Base-by-base conservation (phyloP, 2,113 vertebrate species). In the Poeciliopsis retropinna region DNA sequence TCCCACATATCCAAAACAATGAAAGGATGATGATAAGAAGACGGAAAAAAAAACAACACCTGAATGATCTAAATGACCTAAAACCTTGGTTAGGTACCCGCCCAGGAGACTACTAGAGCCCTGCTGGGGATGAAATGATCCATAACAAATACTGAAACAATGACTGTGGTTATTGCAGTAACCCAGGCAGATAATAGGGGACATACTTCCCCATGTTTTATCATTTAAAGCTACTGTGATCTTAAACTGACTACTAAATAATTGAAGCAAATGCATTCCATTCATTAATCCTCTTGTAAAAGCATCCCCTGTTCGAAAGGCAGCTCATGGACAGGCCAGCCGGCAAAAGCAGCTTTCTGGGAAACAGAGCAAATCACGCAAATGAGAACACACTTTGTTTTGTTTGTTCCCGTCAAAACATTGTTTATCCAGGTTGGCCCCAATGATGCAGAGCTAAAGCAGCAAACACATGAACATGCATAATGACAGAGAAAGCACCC, bases 161-260 rank as follows among this genome's bases (percentile, higher is more conserved):
- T 86, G 85, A 86, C 82, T 86, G 44, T 19, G 5, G 44, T 47
- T 86, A 80, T 61, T 76, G 81, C 75, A 83, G 79, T 66, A 87
- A 82, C 64, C 69, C 78, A 71, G 70, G 69, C 84, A 82, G 80
- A 79, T 91, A 89, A 91, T 86, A 84, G 87, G 82, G 72, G 79
- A 80, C 83, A 88, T 80, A 64, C 73, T 70, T 72, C 75, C 74
- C 68, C 73, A 51, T 30, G 67, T 74, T 88, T 80, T 83, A 85
- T 84, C 74, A 87, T 85, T 90, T 80, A 83, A 88, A 82, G 78
- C 76, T 82, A 78, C 78, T 66, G 68, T 88, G 64, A 80, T 80
- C 72, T 79, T 90, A 86, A 89, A 90, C 73, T 77, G 82, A 78
- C 73, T 73, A 47, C 85, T 82, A 72, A 86, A 88, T 88, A 88